Evolutionary conservation across 1,140 invertebrate genomes (phyloP).

Genomic region (Orchestia grillus): DNA sequence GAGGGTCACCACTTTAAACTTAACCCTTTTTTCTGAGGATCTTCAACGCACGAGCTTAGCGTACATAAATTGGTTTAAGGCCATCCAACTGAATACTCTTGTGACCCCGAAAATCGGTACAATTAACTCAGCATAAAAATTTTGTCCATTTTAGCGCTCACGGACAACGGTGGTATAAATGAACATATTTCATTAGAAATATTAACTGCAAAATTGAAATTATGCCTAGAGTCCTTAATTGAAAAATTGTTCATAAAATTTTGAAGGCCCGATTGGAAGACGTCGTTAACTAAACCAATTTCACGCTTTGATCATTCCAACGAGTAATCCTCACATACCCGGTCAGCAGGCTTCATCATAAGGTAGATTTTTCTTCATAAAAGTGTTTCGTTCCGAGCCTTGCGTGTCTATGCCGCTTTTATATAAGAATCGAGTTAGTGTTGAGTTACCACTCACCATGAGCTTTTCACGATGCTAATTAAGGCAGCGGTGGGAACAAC

Average conservation of each 20-base stretch:
- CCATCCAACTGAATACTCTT: too few species aligned
- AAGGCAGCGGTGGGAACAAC: background rate
- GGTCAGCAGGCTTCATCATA: background rate
- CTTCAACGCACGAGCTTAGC: too few species aligned
- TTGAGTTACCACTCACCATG: background rate
- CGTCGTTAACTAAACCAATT: background rate
- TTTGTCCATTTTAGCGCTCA: background rate
- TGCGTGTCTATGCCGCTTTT: background rate
- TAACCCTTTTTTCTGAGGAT: too few species aligned
- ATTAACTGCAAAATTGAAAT: too few species aligned
- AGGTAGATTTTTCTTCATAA: background rate
- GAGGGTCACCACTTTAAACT: too few species aligned
- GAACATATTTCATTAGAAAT: too few species aligned
- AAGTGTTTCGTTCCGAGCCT: background rate
- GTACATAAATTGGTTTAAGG: too few species aligned
- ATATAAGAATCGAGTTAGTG: background rate
- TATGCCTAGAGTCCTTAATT: background rate
- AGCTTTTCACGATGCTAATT: background rate
- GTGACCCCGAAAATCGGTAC: too few species aligned
- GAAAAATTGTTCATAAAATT: background rate
- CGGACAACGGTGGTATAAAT: background rate
- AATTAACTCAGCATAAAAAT: background rate
- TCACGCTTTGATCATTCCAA: background rate
- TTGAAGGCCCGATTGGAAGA: background rate
- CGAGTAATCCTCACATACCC: background rate